Percentiles rank a stretch among this genome's conserved stretches.
Conservation (phyloP, 2,888 invertebrate genomes). For the Heliconius ismenius region DNA sequence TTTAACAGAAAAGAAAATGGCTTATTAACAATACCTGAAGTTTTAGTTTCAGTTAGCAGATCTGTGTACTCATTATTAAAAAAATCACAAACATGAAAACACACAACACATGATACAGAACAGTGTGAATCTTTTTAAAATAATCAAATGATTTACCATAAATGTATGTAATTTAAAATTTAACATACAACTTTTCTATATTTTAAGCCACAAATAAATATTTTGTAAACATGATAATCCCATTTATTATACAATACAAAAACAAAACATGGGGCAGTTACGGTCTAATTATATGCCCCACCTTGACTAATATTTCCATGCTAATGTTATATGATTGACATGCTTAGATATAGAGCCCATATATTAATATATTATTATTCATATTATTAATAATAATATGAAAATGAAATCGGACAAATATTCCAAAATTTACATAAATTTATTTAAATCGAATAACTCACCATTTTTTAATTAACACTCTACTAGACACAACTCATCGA, state of each 20-base stretch:
- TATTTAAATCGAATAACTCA: neutral
- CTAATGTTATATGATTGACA: neutral
- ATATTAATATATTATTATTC: too few relatives aligned
- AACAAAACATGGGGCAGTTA: neutral
- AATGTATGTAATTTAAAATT: too few relatives aligned
- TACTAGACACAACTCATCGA: too few relatives aligned
- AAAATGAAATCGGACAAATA: conserved; percentile 6
- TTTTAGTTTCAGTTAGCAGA: too few relatives aligned
- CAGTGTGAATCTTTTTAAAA: too few relatives aligned
- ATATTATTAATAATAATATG: neutral
- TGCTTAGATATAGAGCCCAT: neutral
- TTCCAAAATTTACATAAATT: neutral
- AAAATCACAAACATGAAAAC: too few relatives aligned
- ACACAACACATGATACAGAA: too few relatives aligned
- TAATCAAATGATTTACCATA: too few relatives aligned
- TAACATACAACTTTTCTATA: too few relatives aligned
- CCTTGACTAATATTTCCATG: neutral
- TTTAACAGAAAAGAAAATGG: too few relatives aligned
- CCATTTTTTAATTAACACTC: neutral
- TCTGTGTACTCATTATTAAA: too few relatives aligned
- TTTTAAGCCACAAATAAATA: neutral
- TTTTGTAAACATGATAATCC: neutral
- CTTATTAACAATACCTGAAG: too few relatives aligned
- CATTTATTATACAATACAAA: neutral
- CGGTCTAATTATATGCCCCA: neutral